phyloP scores from a whole-genome alignment of 2,113 vertebrate species.

The Pachyramphus minor region DNA sequence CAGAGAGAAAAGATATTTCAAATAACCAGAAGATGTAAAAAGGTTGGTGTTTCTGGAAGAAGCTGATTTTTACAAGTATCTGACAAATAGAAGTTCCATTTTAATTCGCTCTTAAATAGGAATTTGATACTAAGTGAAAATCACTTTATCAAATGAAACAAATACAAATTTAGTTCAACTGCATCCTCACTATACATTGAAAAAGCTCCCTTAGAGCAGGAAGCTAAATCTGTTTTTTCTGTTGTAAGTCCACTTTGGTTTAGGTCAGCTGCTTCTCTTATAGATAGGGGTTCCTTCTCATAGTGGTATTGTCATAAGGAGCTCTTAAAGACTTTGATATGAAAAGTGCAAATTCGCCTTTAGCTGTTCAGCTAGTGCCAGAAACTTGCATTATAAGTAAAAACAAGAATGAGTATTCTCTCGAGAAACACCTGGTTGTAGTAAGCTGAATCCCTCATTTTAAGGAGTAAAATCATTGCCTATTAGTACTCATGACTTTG shows the following conservation, averaged over 20 bases:
- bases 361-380: not conserved
- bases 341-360: not conserved
- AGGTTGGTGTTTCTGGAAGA: not conserved
- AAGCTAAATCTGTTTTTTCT: not conserved
- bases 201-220: not conserved
- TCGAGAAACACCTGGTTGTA: not conserved
- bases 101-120: not conserved
- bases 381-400: not conserved
- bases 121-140: not conserved
- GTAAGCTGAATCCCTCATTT: not conserved
- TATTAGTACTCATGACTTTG: not conserved
- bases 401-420: not conserved
- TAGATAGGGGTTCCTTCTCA: not conserved
- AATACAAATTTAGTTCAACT: not conserved
- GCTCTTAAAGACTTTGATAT: not conserved
- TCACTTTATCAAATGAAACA: not conserved
- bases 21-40: not conserved
- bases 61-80: not conserved
- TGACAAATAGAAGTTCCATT: not conserved
- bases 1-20: not conserved
- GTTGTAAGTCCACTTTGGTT: not conserved
- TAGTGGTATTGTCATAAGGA: not conserved
- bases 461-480: not conserved
- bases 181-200: not conserved
- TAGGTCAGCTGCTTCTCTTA: not conserved